Conservation (phyloP, 1,140 invertebrate genomes). For the Trichonephila clavipes region DNA sequence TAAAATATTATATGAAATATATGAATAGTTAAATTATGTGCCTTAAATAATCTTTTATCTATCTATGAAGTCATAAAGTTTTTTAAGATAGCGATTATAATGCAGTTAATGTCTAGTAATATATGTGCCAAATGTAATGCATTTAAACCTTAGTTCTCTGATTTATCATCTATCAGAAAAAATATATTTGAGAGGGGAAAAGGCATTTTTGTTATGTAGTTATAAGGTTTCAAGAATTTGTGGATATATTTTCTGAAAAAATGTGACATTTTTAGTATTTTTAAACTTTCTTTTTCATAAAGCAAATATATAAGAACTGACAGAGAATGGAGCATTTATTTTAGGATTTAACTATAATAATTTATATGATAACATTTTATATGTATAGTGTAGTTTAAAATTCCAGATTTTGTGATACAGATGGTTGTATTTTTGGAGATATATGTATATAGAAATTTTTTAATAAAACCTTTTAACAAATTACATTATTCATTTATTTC, state of each 20-base stretch:
- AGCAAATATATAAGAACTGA: too few relatives aligned
- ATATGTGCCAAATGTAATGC: not conserved
- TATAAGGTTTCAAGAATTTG: too few relatives aligned
- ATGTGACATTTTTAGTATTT: too few relatives aligned
- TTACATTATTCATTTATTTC: not conserved
- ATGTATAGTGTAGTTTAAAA: constrained; percentile 9
- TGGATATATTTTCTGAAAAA: too few relatives aligned
- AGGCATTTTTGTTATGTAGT: too few relatives aligned
- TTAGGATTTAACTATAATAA: not conserved
- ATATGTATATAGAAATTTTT: constrained; percentile 36
- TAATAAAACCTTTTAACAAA: constrained; percentile 37
- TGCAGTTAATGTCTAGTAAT: not conserved
- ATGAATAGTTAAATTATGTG: not conserved
- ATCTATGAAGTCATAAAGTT: not conserved
- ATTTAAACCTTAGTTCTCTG: too few relatives aligned
- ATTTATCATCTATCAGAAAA: too few relatives aligned
- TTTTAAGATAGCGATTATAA: not conserved
- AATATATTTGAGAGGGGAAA: too few relatives aligned
- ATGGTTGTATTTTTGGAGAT: constrained; percentile 42
- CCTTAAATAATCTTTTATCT: not conserved
- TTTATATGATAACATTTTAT: constrained; percentile 21
- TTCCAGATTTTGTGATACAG: constrained; percentile 26
- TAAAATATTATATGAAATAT: not conserved
- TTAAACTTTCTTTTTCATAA: too few relatives aligned
- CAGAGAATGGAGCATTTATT: not conserved